Base-by-base conservation (phyloP, 2,797 vertebrate genomes). In the Mormyrus hasselquistii region DNA sequence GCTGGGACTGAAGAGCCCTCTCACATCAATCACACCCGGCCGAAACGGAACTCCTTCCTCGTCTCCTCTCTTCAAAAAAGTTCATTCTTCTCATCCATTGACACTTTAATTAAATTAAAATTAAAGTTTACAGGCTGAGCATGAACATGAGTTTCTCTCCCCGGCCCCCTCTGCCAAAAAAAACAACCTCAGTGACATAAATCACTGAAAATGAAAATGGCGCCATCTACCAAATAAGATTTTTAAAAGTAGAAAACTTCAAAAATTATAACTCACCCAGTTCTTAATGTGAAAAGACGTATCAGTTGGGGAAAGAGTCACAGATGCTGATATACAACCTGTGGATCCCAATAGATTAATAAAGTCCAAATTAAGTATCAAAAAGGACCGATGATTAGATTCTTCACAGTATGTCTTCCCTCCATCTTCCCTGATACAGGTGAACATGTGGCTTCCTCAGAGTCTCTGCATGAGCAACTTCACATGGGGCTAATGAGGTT, bases 81-180 rank as follows among this genome's bases (percentile, higher is more conserved):
- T 47, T 57, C 19, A 59, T 83, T 82, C 65, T 82, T 55, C 25
- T 41, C 19, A 34, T 55, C 88, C 73, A 88, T 88, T 83, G 73
- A 88, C 88, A 88, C 88, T 82, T 82, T 83, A 88, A 88, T 88
- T 88, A 82, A 79, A 88, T 83, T 88, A 88, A 79, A 34, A 34
- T 34, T 34, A 34, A 88, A 41, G 73, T 41, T 55, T 44, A 22
- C 76, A 89, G 16, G 73, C 44, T 57, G 47, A 29, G 53, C 4
- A n/a, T 8, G 52, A 52, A n/a, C 34, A 25, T 83, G 38, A 41
- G 16, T 16, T 14, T 55, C 7, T 16, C n/a, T 41, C 12, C 52
- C 29, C 29, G 29, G 29, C 29, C 29, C 29, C 38, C 19, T n/a
- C 34, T 52, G 62, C 62, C 25, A 7, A 29, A 65, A 73, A 38